Conservation (phyloP, 2,113 vertebrate species). For the cattle (Bos taurus) region ARS-UCD2.0 NC_037330.1:26563001-26563500, state of each 20-base stretch:
- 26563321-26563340: neutral
- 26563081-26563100: neutral
- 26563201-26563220: neutral
- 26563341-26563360: neutral
- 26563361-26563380: neutral
- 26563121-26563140: neutral
- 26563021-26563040: no score
- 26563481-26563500: neutral
- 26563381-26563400: neutral
- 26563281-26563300: neutral
- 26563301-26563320: neutral
- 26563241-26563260: neutral
- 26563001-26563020: neutral
- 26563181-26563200: neutral
- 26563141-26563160: neutral
- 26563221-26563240: neutral
- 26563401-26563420: neutral
- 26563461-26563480: neutral
- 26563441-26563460: neutral
- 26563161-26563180: neutral
- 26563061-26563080: neutral
- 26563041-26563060: neutral
- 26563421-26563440: neutral
- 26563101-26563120: neutral
- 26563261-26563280: neutral